These are phyloP conservation scores for Drosophila austrosaltans DNA, from an alignment of 2,888 invertebrate genomes.

Conservation along the genomic window DNA sequence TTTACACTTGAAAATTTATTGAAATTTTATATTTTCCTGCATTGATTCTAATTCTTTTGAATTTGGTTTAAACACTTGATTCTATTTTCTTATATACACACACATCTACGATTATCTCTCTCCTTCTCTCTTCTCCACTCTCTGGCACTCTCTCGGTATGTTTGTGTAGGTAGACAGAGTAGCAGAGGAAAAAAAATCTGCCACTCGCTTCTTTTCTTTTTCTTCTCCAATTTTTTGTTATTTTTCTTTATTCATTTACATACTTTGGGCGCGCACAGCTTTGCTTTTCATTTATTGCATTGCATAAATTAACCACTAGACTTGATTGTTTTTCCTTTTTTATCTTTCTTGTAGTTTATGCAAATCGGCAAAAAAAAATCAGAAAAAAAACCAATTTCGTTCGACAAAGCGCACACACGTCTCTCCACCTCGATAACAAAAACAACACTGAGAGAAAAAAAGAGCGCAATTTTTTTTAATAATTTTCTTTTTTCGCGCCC, in stretches of 20 bases:
- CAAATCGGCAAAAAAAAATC: slow-evolving; percentile 41
- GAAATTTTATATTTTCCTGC: slow-evolving; percentile 22
- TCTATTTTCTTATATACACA: slow-evolving; percentile 46
- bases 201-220: slow-evolving; percentile 68
- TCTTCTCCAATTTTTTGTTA: slow-evolving; percentile 37
- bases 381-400: slow-evolving; percentile 20
- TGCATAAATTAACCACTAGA: slow-evolving; percentile 58
- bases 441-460: slow-evolving; percentile 13
- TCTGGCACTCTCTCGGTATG: slow-evolving; percentile 39
- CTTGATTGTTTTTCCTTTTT: slow-evolving; percentile 43
- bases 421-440: slow-evolving; percentile 9
- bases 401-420: slow-evolving; percentile 9
- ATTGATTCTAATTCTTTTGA: slow-evolving; percentile 19
- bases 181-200: slow-evolving; percentile 63
- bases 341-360: slow-evolving; percentile 68
- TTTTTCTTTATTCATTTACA: slow-evolving; percentile 49
- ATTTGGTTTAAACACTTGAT: slow-evolving; percentile 41
- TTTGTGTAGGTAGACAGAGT: slow-evolving; percentile 74
- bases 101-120: slow-evolving; percentile 51
- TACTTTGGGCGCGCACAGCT: slow-evolving; percentile 55
- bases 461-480: not conserved
- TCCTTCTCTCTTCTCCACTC: slow-evolving; percentile 13
- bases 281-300: slow-evolving; percentile 44
- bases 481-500: no score
- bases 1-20: slow-evolving; percentile 31